Base-by-base conservation (phyloP, 1,140 invertebrate species). In the Polypedilum pembai region DNA sequence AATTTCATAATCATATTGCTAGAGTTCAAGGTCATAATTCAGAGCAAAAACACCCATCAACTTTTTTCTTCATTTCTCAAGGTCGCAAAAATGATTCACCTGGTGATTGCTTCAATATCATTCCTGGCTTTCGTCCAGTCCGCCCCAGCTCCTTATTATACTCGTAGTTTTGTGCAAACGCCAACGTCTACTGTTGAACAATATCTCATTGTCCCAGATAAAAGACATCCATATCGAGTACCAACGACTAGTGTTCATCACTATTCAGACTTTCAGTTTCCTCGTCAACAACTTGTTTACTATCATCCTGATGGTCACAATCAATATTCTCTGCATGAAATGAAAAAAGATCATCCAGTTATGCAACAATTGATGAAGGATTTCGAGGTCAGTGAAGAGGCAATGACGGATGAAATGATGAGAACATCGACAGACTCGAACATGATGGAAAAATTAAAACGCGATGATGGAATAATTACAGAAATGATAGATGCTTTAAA, bases 201-300 rank as follows among this genome's bases (percentile, higher is more conserved):
- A 69, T 21, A 69, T 69, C 65, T 69, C 4, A 20, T 69, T 7
- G 17, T 69, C 8, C 20, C 65, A 18, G 17, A 18, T 10, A 21
- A 69, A 69, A 18, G 5, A 20, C 7, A 69, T 18, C n/a, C 65
- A 18, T 69, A 69, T 69, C 17, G 20, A 21, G 20, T 69, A 0
- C 65, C 17, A 69, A 7, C 8, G 10, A 18, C 8, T 20, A n/a
- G 18, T 18, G 20, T 69, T 20, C 65, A 69, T 18, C 65, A 18
- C 8, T 69, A 20, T 69, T 69, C 65, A 5, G 17, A 21, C 17
- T 69, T 69, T 69, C 65, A 69, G 20, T 69, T 20, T 69, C 65
- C 65, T 7, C 17, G 18, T n/a, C 65, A 69, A 69, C 65, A 69
- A 69, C n/a, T 69, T 69, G 65, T 69, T 21, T 69, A 69, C 20